These are phyloP conservation scores for Neoaliturus tenellus DNA, from an alignment of 2,888 invertebrate species.

Conservation along the genomic window DNA sequence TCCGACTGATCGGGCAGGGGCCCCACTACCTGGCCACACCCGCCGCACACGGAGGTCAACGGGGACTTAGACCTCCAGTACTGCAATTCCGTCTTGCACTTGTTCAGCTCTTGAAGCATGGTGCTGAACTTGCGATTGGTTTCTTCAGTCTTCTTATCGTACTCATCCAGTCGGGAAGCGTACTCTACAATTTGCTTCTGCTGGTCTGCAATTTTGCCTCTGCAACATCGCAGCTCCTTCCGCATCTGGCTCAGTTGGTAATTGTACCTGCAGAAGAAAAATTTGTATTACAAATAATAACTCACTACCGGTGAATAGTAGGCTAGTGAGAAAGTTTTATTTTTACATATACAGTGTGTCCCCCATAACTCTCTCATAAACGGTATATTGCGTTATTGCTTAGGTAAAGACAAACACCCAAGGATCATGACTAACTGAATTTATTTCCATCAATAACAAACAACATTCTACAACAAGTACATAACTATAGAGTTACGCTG, in stretches of 20 bases:
- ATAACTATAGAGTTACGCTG: no score
- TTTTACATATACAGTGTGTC: no score
- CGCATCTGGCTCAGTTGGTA: constrained; percentile 87
- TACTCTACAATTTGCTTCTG: constrained; percentile 90
- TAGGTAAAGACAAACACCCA: no score
- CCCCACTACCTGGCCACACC: constrained; percentile 79
- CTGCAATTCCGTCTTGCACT: constrained; percentile 93
- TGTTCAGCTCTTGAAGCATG: constrained; percentile 90
- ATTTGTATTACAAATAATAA: not conserved
- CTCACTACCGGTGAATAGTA: no score
- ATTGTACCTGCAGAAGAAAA: constrained; percentile 78
- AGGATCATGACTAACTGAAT: no score
- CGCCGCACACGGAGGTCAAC: constrained; percentile 83
- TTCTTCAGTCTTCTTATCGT: constrained; percentile 94
- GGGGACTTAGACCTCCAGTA: constrained; percentile 94
- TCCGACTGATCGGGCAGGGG: constrained; percentile 78
- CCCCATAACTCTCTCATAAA: no score
- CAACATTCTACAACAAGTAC: no score
- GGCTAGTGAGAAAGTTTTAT: no score
- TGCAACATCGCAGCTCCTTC: constrained; percentile 87
- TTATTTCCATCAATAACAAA: no score
- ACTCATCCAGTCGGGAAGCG: constrained; percentile 90
- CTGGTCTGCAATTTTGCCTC: constrained; percentile 90
- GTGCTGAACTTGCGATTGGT: constrained; percentile 93
- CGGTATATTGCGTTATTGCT: no score